Evolutionary conservation across 2,888 invertebrate genomes (phyloP), one percentile per base, ranked within the genome.

Genomic region (Lomographa bimaculata): DNA sequence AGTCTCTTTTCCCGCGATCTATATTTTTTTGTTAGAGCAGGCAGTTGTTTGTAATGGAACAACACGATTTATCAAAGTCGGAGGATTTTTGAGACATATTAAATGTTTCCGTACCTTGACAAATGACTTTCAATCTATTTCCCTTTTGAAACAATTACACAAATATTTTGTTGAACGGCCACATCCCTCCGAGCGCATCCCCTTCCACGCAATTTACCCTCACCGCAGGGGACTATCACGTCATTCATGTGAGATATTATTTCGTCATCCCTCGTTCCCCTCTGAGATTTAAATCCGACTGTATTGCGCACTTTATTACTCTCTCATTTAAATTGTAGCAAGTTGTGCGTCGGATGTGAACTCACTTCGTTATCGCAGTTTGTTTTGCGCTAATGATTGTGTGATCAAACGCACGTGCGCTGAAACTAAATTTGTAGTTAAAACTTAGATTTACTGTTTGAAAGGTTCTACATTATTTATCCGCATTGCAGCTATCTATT

Each of bases 221-320:
- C 71, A 27, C 72, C 69, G 48, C 70, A 55, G 71, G 71, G 67
- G 59, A 58, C 60, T 50, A 61, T 61, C 70, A 58, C 63, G 64
- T 63, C 68, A 71, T 70, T 66, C 70, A 71, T 64, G 66, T 62
- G 66, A 67, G 59, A 71, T 68, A 71, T 76, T 77, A 73, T 77
- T 70, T 71, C 67, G 66, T 73, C 75, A 77, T 72, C 67, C 64
- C 49, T 57, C 51, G 38, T 50, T 45, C 54, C 75, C 73, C 73
- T 64, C 59, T 34, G 54, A 50, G 63, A 70, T 72, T 68, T 60
- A 72, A 74, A 73, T 67, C 68, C 61, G 46, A 46, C 50, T 66
- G 43, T 60, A 73, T 74, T 73, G 71, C 69, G 61, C 68, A 75
- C 70, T 80, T 81, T 76, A 77, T 77, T 74, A 73, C 66, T 60